Evolutionary conservation across 2,797 vertebrate species (phyloP).

Genomic region (Enteromius thamalakanensis): DNA sequence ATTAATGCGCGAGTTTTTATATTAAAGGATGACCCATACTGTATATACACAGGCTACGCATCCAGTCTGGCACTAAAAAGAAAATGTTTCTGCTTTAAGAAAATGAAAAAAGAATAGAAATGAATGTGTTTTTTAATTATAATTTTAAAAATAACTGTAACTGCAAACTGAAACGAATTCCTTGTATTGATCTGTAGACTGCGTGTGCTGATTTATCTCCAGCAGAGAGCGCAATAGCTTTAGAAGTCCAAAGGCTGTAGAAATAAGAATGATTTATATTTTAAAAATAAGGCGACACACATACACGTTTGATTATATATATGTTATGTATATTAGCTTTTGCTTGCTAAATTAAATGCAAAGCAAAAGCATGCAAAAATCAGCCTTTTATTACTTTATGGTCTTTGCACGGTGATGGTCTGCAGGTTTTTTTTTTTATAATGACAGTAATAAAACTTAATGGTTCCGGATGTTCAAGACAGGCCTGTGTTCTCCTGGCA

Average conservation of each 20-base stretch:
- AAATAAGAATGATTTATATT: neutral
- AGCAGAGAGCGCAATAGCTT: conserved; percentile 14
- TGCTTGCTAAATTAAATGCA: neutral
- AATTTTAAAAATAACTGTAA: neutral
- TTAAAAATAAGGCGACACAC: neutral
- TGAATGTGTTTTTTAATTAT: neutral
- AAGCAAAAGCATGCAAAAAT: neutral
- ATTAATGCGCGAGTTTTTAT: no score
- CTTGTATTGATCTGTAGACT: neutral
- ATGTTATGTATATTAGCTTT: neutral
- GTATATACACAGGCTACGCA: no score
- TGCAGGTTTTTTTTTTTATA: neutral
- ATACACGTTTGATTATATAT: neutral
- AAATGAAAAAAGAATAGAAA: neutral
- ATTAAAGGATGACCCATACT: neutral
- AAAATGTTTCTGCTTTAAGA: neutral
- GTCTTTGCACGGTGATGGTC: neutral
- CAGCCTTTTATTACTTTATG: neutral
- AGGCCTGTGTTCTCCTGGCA: neutral
- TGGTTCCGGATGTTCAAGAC: neutral
- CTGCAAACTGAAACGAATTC: neutral
- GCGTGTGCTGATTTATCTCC: neutral
- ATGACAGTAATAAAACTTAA: conserved; percentile 20
- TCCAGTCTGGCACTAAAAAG: neutral
- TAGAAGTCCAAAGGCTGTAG: neutral